These are phyloP conservation scores for Poecilia picta DNA, from an alignment of 2,797 vertebrate species.

Conservation along the genomic window DNA sequence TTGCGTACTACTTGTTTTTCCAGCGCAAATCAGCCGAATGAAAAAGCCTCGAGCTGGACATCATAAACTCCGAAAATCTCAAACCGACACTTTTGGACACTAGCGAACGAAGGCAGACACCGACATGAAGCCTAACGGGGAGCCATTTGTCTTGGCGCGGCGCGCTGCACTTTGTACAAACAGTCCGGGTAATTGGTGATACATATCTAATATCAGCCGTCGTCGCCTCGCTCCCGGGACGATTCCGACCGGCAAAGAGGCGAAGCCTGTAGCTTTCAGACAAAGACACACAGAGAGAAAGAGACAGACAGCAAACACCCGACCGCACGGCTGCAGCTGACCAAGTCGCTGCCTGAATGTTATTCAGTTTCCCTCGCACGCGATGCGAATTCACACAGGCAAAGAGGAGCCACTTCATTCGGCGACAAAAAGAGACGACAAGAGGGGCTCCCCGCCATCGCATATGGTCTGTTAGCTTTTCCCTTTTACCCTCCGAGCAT, in stretches of 20 bases:
- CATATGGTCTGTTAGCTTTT: conserved; percentile 71
- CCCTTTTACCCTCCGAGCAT: conserved; percentile 65
- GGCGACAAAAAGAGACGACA: conserved; percentile 58
- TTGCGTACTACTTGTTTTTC: neutral
- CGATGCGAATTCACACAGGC: conserved; percentile 72
- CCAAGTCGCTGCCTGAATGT: conserved; percentile 71
- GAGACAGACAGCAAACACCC: conserved; percentile 50
- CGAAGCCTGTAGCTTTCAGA: conserved; percentile 78
- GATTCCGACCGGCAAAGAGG: conserved; percentile 64
- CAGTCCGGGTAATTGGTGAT: conserved; percentile 80
- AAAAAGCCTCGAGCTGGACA: conserved; percentile 15
- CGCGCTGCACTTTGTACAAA: conserved; percentile 65
- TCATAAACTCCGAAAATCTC: conserved; percentile 45
- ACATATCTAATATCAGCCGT: conserved; percentile 82
- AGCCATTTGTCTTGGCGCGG: conserved; percentile 78
- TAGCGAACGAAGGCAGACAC: conserved; percentile 73
- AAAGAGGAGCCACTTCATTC: conserved; percentile 72
- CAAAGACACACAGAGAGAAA: conserved; percentile 24
- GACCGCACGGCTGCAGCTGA: conserved; percentile 60
- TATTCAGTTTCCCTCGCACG: conserved; percentile 62
- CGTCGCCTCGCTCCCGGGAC: conserved; percentile 78
- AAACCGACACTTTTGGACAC: conserved; percentile 58
- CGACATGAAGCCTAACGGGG: conserved; percentile 71
- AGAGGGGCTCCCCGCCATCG: conserved; percentile 52
- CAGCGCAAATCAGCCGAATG: neutral